Percentiles rank a stretch among this genome's conserved stretches.
phyloP scores from a whole-genome alignment of 2,113 vertebrate species.

The Entelurus aequoreus region DNA sequence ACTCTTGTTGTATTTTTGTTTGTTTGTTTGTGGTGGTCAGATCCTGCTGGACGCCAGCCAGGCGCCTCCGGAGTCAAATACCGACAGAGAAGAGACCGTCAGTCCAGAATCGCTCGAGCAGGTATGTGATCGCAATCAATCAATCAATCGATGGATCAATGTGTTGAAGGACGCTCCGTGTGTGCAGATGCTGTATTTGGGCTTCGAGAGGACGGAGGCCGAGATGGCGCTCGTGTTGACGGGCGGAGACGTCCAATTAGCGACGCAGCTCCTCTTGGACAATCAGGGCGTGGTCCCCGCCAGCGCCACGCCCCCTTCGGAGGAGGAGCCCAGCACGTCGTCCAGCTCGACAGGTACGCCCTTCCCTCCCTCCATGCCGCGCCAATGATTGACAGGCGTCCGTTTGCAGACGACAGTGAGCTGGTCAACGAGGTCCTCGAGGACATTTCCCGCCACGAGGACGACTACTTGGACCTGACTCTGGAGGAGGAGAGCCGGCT shows the following conservation, averaged over 20 bases:
- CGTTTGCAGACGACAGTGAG: constrained; percentile 75
- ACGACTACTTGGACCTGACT: constrained; percentile 92
- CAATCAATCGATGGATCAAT: background rate
- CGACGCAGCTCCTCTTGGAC: constrained; percentile 81
- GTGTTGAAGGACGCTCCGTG: background rate
- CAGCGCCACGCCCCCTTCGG: constrained; percentile 51
- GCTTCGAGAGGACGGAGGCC: constrained; percentile 71
- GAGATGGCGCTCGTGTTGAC: constrained; percentile 74
- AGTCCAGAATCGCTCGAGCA: constrained; percentile 51
- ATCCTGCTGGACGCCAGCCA: constrained; percentile 56
- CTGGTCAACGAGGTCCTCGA: constrained; percentile 87
- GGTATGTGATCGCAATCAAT: constrained; percentile 36
- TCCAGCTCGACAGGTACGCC: constrained; percentile 41
- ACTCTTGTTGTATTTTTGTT: too few species aligned
- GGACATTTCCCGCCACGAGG: constrained; percentile 90
- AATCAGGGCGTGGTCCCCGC: constrained; percentile 76
- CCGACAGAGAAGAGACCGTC: constrained; percentile 14
- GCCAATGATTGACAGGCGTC: background rate
- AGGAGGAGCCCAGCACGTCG: constrained; percentile 73
- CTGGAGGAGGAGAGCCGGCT: constrained; percentile 88
- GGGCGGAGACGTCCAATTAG: constrained; percentile 78
- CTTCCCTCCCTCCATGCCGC: background rate
- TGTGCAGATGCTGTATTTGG: constrained; percentile 80
- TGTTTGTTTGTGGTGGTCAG: constrained; percentile 34
- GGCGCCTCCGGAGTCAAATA: constrained; percentile 3